These are phyloP conservation scores for Hirundichthys speculiger DNA, from an alignment of 2,113 vertebrate genomes.

Conservation along the genomic window DNA sequence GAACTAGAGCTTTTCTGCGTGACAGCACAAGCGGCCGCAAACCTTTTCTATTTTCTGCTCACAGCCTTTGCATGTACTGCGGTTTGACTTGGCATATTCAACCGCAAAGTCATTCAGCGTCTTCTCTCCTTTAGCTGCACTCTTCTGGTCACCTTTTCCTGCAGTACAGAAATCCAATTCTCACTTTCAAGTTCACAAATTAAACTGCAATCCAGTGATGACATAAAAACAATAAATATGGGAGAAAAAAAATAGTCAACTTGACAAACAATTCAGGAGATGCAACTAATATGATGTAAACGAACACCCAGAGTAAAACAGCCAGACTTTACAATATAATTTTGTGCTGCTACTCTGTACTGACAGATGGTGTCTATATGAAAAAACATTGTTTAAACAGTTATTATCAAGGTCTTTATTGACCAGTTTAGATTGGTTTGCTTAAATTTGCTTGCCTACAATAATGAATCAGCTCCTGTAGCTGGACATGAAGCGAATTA, in stretches of 20 bases:
- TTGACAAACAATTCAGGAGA: no score
- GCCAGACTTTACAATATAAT: no score
- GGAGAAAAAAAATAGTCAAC: not conserved
- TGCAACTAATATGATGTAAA: no score
- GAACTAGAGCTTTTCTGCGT: no score
- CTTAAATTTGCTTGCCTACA: not conserved
- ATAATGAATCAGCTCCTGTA: not conserved
- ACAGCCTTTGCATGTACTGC: slow-evolving; percentile 97
- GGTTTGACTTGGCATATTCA: slow-evolving; percentile 97
- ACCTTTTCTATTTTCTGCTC: slow-evolving; percentile 98
- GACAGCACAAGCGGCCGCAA: not conserved
- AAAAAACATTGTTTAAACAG: no score
- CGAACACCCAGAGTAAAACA: no score
- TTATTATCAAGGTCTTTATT: not conserved
- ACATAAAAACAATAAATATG: not conserved
- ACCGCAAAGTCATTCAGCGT: slow-evolving; percentile 91
- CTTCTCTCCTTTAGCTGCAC: slow-evolving; percentile 86
- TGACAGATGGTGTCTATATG: no score
- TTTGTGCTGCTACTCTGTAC: no score
- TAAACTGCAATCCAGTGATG: not conserved
- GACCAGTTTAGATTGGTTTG: not conserved
- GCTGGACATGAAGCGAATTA: not conserved
- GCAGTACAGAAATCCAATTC: not conserved
- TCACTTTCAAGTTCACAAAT: not conserved
- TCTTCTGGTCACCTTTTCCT: slow-evolving; percentile 83